phyloP scores from a whole-genome alignment of 2,888 invertebrate genomes.

The Globia sparganii region DNA sequence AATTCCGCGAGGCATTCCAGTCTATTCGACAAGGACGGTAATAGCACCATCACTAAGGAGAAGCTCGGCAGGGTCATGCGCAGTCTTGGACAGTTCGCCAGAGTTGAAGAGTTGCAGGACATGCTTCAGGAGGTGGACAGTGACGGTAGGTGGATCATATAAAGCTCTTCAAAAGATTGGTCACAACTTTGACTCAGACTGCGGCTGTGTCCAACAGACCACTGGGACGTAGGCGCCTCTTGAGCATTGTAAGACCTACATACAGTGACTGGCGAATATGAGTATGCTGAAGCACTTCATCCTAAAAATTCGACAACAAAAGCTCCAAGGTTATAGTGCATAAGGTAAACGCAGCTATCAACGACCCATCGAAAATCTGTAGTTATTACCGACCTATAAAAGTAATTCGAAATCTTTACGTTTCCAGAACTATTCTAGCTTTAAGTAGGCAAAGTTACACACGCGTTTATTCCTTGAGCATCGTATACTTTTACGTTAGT shows the following conservation, averaged over 20 bases:
- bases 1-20: constrained; percentile 96
- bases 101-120: constrained; percentile 95
- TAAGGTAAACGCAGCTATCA: no score
- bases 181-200: background rate
- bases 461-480: no score
- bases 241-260: background rate
- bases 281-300: background rate
- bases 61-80: constrained; percentile 96
- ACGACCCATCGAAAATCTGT: no score
- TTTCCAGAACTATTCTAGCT: no score
- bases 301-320: background rate
- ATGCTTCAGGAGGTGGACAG: constrained; percentile 96
- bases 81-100: constrained; percentile 95
- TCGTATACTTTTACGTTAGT: no score
- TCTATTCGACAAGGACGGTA: constrained; percentile 96
- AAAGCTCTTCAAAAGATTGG: background rate
- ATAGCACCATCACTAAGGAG: constrained; percentile 96
- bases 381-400: no score
- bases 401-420: no score
- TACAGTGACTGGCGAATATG: background rate
- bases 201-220: background rate
- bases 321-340: background rate
- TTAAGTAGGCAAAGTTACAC: no score
- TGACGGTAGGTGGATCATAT: constrained; percentile 90
- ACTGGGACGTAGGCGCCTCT: background rate